These are phyloP conservation scores for Nebria salina DNA, from an alignment of 2,888 invertebrate species.

Conservation along the genomic window DNA sequence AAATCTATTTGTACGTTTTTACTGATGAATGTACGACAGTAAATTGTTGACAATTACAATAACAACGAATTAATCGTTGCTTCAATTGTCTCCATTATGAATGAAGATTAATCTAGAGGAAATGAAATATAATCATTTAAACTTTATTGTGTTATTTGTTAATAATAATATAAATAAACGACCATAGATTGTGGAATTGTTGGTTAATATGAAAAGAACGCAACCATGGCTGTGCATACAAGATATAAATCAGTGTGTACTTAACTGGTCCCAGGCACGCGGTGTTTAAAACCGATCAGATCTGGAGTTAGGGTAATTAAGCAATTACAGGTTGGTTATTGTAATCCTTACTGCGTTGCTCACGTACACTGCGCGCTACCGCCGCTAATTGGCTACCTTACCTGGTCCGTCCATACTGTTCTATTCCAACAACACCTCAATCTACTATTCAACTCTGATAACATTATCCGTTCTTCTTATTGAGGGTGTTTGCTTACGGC, in stretches of 20 bases:
- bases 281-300: slow-evolving; percentile 43
- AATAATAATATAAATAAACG: not conserved
- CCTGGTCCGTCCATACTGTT: not conserved
- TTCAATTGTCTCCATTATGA: too few species aligned
- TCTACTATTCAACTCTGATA: too few species aligned
- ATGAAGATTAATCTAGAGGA: too few species aligned
- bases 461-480: too few species aligned
- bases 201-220: not conserved
- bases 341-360: slow-evolving; percentile 38
- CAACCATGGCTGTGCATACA: not conserved
- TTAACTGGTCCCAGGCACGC: slow-evolving; percentile 16
- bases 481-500: too few species aligned
- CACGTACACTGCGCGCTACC: slow-evolving; percentile 15
- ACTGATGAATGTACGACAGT: too few species aligned
- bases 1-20: too few species aligned
- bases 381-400: slow-evolving; percentile 35
- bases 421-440: too few species aligned
- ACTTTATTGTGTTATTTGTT: too few species aligned
- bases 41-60: too few species aligned
- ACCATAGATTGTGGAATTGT: not conserved
- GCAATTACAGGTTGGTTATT: slow-evolving; percentile 47
- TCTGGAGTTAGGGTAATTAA: slow-evolving; percentile 39
- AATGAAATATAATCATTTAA: too few species aligned
- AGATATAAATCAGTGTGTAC: slow-evolving; percentile 18
- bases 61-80: too few species aligned